Conservation (phyloP, 2,888 invertebrate species). For the Lasius platythorax region DNA sequence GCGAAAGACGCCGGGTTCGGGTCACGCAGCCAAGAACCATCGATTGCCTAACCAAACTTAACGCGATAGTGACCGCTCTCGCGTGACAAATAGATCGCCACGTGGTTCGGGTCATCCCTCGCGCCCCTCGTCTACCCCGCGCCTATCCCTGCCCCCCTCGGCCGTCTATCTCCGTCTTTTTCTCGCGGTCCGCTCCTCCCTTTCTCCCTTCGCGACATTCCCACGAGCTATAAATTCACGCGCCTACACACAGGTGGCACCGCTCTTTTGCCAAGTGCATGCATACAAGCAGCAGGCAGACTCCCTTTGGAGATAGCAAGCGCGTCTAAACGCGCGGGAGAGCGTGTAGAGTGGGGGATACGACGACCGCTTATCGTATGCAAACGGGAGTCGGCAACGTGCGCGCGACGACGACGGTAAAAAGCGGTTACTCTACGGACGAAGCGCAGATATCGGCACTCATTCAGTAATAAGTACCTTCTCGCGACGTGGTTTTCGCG, state of each 20-base stretch:
- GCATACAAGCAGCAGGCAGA: slow-evolving; percentile 58
- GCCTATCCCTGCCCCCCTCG: slow-evolving; percentile 51
- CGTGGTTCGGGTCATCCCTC: slow-evolving; percentile 76
- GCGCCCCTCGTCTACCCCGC: slow-evolving; percentile 52
- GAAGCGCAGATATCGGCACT: slow-evolving; percentile 63
- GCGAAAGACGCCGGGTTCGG: slow-evolving; percentile 12
- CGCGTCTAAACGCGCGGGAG: slow-evolving; percentile 45
- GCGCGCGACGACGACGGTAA: slow-evolving; percentile 69
- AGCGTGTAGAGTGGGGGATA: slow-evolving; percentile 16
- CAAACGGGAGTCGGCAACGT: slow-evolving; percentile 74
- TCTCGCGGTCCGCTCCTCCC: slow-evolving; percentile 53
- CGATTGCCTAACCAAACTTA: slow-evolving; percentile 56
- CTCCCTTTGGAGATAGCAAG: slow-evolving; percentile 52
- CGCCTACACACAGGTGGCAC: slow-evolving; percentile 81
- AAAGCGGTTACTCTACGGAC: slow-evolving; percentile 61
- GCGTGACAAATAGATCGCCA: slow-evolving; percentile 76
- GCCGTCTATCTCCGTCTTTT: slow-evolving; percentile 70
- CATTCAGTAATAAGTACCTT: slow-evolving; percentile 77
- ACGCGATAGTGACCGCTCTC: slow-evolving; percentile 68
- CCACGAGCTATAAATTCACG: slow-evolving; percentile 76
- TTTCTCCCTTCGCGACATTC: slow-evolving; percentile 61
- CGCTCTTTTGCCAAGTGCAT: slow-evolving; percentile 73
- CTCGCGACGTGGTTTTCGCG: slow-evolving; percentile 72
- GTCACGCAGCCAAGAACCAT: slow-evolving; percentile 56
- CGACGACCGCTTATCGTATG: slow-evolving; percentile 78